Evolutionary conservation across 2,113 vertebrate species (phyloP), one percentile per base, ranked within the genome.

Genomic region (Phaetusa simplex): DNA sequence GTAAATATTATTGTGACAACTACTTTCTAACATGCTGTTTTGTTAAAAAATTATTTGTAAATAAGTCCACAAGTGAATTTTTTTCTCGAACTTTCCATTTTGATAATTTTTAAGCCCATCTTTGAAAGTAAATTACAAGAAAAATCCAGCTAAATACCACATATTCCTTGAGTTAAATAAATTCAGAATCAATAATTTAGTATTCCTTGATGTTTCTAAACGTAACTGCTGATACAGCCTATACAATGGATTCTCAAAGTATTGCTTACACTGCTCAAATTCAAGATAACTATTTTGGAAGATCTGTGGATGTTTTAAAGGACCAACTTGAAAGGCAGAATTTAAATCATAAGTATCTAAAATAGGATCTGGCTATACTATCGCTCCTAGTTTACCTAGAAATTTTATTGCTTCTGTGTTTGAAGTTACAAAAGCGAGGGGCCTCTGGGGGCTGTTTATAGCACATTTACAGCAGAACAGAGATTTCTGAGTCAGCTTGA

Each of bases 81-180:
- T 40, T 93, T 97, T 83, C 42, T 90, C 43, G 5, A 24, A 9
- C 42, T 95, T 94, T 95, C 17, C 61, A 88, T 73, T 91, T 95
- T 65, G 64, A 27, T 90, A 36, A 45, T 61, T 97, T 95, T 95
- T 58, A 96, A 96, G 38, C 38, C 14, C 9, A 87, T 92, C 79
- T 96, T 95, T 97, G 93, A 59, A 34, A 96, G 82, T 91, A 93
- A 95, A 95, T 95, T 27, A 40, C 89, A 95, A 70, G 90, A 93
- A 92, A 89, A 81, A 85, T 77, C 42, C 58, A 81, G 55, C 45
- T 86, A 95, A 95, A 76, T 87, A 32, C 14, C 5, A 21, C 4
- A 17, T 55, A n/a, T 42, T 94, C 22, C 43, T 67, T 58, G 27
- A 72, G 53, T 65, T 83, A 62, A 94, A 56, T 90, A 67, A 91